phyloP scores from a whole-genome alignment of 2,888 invertebrate species.

The Rambutsinella grinnellia region DNA sequence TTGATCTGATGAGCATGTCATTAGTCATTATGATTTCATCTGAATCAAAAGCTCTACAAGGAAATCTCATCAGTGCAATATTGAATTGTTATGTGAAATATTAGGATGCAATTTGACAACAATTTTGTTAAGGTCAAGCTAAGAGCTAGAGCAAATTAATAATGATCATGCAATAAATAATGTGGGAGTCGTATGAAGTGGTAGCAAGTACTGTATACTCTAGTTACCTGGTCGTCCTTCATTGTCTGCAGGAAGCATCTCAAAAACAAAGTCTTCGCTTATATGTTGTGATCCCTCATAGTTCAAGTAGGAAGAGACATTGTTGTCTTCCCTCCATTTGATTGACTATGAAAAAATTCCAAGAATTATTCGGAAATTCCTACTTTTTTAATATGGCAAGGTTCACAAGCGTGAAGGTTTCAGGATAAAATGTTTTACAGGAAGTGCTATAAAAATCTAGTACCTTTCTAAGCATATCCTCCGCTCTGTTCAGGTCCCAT shows the following conservation, averaged over 20 bases:
- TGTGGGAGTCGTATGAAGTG: not conserved
- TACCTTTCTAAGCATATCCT: constrained; percentile 55
- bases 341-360: constrained; percentile 29
- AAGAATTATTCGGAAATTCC: too few relatives aligned
- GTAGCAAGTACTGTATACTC: not conserved
- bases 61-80: not conserved
- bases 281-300: constrained; percentile 31
- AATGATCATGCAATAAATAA: too few relatives aligned
- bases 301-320: constrained; percentile 30
- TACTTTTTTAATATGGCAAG: too few relatives aligned
- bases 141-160: too few relatives aligned
- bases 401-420: not conserved
- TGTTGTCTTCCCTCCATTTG: constrained; percentile 50
- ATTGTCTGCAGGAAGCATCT: constrained; percentile 43
- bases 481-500: constrained; percentile 37
- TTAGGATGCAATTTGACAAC: too few relatives aligned
- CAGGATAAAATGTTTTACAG: not conserved
- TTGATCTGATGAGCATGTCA: too few relatives aligned
- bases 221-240: constrained; percentile 50
- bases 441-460: too few relatives aligned
- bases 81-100: not conserved
- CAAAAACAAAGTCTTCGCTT: constrained; percentile 50
- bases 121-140: too few relatives aligned
- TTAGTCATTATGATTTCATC: too few relatives aligned
- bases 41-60: too few relatives aligned